These are phyloP conservation scores for Lepidurus arcticus DNA, from an alignment of 1,140 invertebrate species.

Conservation along the genomic window DNA sequence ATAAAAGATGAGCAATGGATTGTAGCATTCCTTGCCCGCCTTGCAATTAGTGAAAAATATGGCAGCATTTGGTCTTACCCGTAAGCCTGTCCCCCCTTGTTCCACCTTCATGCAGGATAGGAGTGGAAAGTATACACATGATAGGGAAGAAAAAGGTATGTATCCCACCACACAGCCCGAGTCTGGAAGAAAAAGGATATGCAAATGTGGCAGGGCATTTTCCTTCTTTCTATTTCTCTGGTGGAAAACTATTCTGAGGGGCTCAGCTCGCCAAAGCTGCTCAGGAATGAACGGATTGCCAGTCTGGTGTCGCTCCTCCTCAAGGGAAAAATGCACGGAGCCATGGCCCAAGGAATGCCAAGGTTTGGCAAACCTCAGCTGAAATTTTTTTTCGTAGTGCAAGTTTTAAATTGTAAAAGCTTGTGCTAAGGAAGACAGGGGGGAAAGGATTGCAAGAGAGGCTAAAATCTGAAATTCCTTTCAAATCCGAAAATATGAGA, in stretches of 20 bases:
- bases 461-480: background rate
- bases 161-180: background rate
- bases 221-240: background rate
- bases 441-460: background rate
- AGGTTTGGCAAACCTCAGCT: conserved; percentile 21
- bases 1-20: conserved; percentile 22
- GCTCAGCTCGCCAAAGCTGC: conserved; percentile 15
- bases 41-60: conserved; percentile 16
- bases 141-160: background rate
- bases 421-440: background rate
- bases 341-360: conserved; percentile 7
- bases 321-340: conserved; percentile 18
- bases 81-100: background rate
- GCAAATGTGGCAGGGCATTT: conserved; percentile 13
- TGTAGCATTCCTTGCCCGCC: conserved; percentile 13
- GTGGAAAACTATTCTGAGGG: conserved; percentile 4
- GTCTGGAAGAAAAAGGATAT: background rate
- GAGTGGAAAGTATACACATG: background rate
- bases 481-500: background rate
- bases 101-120: background rate
- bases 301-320: conserved; percentile 17
- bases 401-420: background rate
- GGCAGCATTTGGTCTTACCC: background rate
- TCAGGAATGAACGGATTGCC: conserved; percentile 18
- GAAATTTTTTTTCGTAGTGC: background rate